Evolutionary conservation across 2,888 invertebrate species (phyloP), one percentile per base, ranked within the genome.

Genomic region (Clanis bilineata): DNA sequence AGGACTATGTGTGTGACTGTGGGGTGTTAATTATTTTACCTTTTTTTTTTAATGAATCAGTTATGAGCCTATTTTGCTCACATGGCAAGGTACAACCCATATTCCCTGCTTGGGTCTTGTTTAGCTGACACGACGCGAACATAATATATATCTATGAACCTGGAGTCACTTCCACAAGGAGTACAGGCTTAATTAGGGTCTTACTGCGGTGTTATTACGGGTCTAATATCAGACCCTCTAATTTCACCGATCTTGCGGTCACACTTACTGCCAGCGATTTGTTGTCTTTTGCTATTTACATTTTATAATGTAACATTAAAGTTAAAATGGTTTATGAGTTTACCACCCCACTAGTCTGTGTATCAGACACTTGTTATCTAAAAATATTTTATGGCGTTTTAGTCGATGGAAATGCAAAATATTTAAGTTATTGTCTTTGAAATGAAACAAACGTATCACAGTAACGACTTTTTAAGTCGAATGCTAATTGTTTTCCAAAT

Each of bases 161-260:
- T 32, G 5, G 28, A 9, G 32, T 3, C 51, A 10, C 45, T 32
- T 10, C 10, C 18, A 51, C 51, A 51, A 51, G 51, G 28, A 51
- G 28, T 18, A 18, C 18, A 9, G 51, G 32, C 51, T 51, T 51
- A 51, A 51, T 51, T 51, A 51, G 51, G 51, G 32, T 51, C 51
- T 51, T 32, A 51, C 18, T 51, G 51, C 32, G 51, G 32, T n/a
- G 32, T 51, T 28, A 51, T 51, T 51, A 32, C 51, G 32, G 32
- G 51, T 32, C 32, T 51, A 51, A 51, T 51, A 51, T 51, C 51
- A 32, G 32, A 51, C 51, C 25, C 25, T 6, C 47, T 51, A 51
- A 51, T 51, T 51, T 51, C 10, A 18, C 51, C 51, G 18, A 18
- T 18, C 18, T 15, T 32, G 32, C 32, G 51, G 51, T 51, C 51